These are phyloP conservation scores for Chorisops tibialis DNA, from an alignment of 2,888 invertebrate genomes.

Conservation along the genomic window DNA sequence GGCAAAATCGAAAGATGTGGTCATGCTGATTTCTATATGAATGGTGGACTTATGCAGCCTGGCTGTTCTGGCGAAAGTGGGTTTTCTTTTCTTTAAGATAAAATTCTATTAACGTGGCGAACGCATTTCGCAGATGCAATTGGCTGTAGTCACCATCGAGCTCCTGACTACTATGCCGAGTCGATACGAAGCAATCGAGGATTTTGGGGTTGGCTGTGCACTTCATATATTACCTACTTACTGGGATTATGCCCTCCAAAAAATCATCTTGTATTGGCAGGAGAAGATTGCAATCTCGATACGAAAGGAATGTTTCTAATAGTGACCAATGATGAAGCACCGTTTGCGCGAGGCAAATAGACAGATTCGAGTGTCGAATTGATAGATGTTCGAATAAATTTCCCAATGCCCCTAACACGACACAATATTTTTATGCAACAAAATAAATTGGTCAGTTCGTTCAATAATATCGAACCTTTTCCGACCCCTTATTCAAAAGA, in stretches of 20 bases:
- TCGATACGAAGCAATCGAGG: constrained; percentile 36
- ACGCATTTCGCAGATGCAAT: constrained; percentile 35
- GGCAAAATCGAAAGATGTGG: constrained; percentile 59
- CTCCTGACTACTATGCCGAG: constrained; percentile 38
- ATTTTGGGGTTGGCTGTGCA: constrained; percentile 38
- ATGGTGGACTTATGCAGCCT: constrained; percentile 50
- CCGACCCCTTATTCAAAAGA: constrained; percentile 40
- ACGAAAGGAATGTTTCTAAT: constrained; percentile 37
- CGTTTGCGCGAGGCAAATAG: constrained; percentile 61
- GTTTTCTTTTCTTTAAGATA: not conserved
- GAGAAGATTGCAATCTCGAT: constrained; percentile 35
- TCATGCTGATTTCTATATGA: constrained; percentile 62
- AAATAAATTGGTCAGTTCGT: constrained; percentile 46
- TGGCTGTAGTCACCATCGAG: constrained; percentile 39
- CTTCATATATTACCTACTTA: constrained; percentile 39
- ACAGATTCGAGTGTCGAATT: constrained; percentile 32
- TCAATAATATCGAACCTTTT: constrained; percentile 43
- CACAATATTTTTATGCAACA: constrained; percentile 42
- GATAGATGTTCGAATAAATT: too few species aligned
- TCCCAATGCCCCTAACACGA: not conserved
- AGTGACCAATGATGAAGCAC: constrained; percentile 55
- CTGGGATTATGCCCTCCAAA: constrained; percentile 37
- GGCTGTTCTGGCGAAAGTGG: constrained; percentile 36
- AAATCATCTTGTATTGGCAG: constrained; percentile 28
- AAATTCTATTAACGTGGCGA: not conserved